A percentile compares a stretch with the other conserved stretches of the same genome.
Conservation (phyloP, 2,888 invertebrate species). For the Sarcophaga variegata region DNA sequence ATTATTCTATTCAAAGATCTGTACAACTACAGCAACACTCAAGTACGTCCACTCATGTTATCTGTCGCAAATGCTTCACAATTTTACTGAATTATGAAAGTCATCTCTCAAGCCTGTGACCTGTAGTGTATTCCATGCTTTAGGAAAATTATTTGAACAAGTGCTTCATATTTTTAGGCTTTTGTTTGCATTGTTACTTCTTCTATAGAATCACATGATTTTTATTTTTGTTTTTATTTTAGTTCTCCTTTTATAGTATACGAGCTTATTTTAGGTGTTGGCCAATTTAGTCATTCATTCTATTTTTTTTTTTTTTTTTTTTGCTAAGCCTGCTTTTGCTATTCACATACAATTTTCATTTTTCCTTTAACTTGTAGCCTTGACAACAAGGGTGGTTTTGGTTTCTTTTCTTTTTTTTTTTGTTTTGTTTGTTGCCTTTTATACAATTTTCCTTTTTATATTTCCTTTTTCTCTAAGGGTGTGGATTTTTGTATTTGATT, state of each 20-base stretch:
- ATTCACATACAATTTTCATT: constrained; percentile 1
- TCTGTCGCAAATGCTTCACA: too few relatives aligned
- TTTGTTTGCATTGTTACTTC: neutral
- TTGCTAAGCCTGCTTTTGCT: neutral
- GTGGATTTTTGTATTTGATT: constrained; percentile 40
- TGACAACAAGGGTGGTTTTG: constrained; percentile 62
- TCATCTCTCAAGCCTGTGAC: too few relatives aligned
- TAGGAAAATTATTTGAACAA: constrained; percentile 1
- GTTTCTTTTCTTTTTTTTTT: neutral
- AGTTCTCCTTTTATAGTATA: too few relatives aligned
- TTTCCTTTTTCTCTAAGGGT: constrained; percentile 50
- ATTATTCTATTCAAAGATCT: too few relatives aligned
- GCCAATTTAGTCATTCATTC: constrained; percentile 22
- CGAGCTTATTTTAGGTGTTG: constrained; percentile 46
- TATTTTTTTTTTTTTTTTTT: constrained; percentile 10
- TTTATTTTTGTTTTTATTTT: neutral
- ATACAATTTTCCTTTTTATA: constrained; percentile 25
- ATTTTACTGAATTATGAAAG: too few relatives aligned
- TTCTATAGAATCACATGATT: constrained; percentile 24
- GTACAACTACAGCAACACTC: too few relatives aligned
- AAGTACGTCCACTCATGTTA: too few relatives aligned
- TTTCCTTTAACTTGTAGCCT: constrained; percentile 39
- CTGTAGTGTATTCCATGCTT: too few relatives aligned
- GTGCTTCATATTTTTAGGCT: neutral
- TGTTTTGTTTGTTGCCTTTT: neutral